Conservation (phyloP, 1,140 invertebrate genomes). For the Ridgeia piscesae region DNA sequence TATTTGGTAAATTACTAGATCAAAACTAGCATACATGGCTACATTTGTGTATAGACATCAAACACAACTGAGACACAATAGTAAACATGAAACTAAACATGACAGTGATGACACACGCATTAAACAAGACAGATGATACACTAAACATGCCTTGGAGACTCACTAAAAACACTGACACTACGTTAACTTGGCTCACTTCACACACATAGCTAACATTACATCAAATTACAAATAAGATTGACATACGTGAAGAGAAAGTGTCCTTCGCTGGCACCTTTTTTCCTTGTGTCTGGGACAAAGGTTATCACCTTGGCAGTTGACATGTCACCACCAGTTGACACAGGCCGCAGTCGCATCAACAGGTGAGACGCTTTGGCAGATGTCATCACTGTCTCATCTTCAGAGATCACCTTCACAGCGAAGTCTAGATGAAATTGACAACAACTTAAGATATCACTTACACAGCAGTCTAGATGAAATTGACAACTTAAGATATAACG, state of each 20-base stretch:
- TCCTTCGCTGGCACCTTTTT: slow-evolving; percentile 31
- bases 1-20: too few species aligned
- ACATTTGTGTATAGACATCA: too few species aligned
- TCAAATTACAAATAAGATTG: background rate
- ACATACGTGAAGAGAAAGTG: slow-evolving; percentile 39
- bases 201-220: background rate
- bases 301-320: slow-evolving; percentile 25
- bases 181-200: too few species aligned
- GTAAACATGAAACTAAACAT: too few species aligned
- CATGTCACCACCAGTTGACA: background rate
- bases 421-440: slow-evolving; percentile 32
- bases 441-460: too few species aligned
- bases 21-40: too few species aligned
- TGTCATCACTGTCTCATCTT: slow-evolving; percentile 45
- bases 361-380: slow-evolving; percentile 41
- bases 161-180: too few species aligned
- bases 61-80: too few species aligned
- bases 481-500: background rate
- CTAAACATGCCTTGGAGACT: too few species aligned
- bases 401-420: slow-evolving; percentile 46
- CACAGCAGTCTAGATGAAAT: too few species aligned
- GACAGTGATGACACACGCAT: too few species aligned
- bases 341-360: slow-evolving; percentile 47
- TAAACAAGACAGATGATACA: too few species aligned
- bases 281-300: slow-evolving; percentile 36